phyloP scores from a whole-genome alignment of 2,113 vertebrate species.

The Elachura formosa region DNA sequence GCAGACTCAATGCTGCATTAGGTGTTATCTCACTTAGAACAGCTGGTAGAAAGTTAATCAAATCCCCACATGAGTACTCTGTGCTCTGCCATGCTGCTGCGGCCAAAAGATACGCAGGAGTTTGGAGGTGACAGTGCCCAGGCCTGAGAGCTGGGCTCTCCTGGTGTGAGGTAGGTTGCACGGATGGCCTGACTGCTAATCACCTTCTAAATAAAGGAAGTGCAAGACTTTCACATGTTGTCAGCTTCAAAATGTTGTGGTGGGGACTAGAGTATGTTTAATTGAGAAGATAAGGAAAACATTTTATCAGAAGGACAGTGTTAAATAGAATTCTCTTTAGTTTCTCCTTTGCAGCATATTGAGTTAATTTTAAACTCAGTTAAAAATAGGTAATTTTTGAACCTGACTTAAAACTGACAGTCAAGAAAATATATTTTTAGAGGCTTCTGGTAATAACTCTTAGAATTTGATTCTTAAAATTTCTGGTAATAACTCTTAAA shows the following conservation, averaged over 20 bases:
- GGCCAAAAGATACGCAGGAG: not conserved
- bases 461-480: no score
- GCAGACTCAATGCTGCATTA: not conserved
- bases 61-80: not conserved
- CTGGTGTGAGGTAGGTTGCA: not conserved
- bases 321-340: not conserved
- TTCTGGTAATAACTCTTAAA: not conserved
- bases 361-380: not conserved
- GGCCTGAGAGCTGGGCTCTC: not conserved
- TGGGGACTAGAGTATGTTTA: not conserved
- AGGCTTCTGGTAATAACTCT: not conserved
- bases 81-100: not conserved
- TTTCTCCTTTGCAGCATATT: not conserved
- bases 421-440: not conserved
- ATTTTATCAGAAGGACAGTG: not conserved
- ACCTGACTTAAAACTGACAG: not conserved
- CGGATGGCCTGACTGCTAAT: not conserved
- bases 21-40: not conserved
- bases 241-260: not conserved
- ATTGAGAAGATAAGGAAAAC: not conserved
- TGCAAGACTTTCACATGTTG: not conserved
- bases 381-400: not conserved
- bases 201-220: not conserved
- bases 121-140: not conserved
- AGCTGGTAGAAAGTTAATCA: constrained; percentile 22